Conservation (phyloP, 1,140 invertebrate species). For the Drosophila watanabei region DNA sequence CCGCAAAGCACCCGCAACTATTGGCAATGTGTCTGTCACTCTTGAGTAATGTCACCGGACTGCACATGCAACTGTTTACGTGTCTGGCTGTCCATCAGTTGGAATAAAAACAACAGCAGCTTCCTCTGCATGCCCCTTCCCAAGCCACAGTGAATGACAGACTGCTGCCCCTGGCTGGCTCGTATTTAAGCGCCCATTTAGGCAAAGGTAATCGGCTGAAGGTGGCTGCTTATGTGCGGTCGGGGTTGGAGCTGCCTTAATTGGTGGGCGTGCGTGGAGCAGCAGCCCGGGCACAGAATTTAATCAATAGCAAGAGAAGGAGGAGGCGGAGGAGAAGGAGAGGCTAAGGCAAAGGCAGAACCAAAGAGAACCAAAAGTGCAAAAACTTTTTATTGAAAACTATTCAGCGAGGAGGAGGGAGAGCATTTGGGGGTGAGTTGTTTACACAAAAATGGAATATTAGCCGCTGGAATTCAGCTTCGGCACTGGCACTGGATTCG, state of each 20-base stretch:
- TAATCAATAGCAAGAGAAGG: conserved; percentile 42
- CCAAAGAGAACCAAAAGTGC: conserved; percentile 23
- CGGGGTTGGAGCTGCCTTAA: conserved; percentile 33
- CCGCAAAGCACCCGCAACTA: conserved; percentile 2
- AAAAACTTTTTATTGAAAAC: conserved; percentile 52
- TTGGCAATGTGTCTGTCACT: conserved; percentile 38
- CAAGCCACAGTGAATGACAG: conserved; percentile 5
- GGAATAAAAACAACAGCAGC: conserved; percentile 11
- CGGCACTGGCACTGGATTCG: conserved; percentile 1
- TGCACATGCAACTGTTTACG: conserved; percentile 23
- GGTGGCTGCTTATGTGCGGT: conserved; percentile 1
- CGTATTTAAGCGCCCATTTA: conserved; percentile 42
- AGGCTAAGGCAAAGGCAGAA: conserved; percentile 3
- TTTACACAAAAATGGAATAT: conserved; percentile 51
- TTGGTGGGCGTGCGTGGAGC: conserved; percentile 28
- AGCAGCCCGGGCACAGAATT: conserved; percentile 28
- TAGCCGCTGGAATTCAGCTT: conserved; percentile 27
- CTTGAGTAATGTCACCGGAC: conserved; percentile 5
- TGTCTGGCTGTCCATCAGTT: conserved; percentile 4
- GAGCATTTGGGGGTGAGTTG: conserved; percentile 15
- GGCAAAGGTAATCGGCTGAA: conserved; percentile 30
- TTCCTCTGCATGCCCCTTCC: background rate
- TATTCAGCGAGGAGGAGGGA: conserved; percentile 1
- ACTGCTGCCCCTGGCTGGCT: conserved; percentile 13
- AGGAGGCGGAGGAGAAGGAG: conserved; percentile 1